Evolutionary conservation across 2,888 invertebrate genomes (phyloP), one percentile per base, ranked within the genome.

Genomic region (Argyra leucocephala): DNA sequence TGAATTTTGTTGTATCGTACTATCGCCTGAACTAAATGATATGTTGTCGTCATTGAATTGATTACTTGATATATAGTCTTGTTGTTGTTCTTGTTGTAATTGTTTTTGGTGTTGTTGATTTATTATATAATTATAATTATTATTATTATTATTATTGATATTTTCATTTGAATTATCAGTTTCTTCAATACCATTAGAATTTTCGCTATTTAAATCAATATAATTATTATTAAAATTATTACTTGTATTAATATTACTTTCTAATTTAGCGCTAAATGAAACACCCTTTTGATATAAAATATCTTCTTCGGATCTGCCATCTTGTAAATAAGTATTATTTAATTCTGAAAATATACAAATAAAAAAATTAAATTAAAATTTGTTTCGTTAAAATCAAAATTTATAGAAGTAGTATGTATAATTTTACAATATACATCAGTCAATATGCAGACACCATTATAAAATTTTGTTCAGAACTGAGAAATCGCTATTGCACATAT

Each of bases 221-320:
- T 63, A 61, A 62, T 61, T 66, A 62, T 64, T 66, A 60, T 67
- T 63, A 60, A 65, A 37, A 63, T 66, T 63, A 62, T 68, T 69
- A 67, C 67, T 69, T 15, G 72, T 74, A 65, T 72, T 71, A 48
- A 69, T 70, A 61, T 68, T 69, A 64, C 75, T 78, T 74, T 85
- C 86, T 76, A 88, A 81, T 78, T 89, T 88, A 37, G 88, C 89
- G 69, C 89, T 89, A 78, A 90, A 88, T 63, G 88, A 88, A 4
- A 88, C 89, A 73, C 89, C 90, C 78, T 89, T 90, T 78, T 89
- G 88, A 73, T 88, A 88, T 57, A 90, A 80, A 67, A 90, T 85
- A 76, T 88, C 88, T 75, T 86, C 86, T 73, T 84, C 86, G 63
- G 83, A 81, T 71, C 84, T 83, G 66, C 76, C 78, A 67, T 85